Conservation (phyloP, 2,113 vertebrate genomes). For the Calidris pugnax region DNA sequence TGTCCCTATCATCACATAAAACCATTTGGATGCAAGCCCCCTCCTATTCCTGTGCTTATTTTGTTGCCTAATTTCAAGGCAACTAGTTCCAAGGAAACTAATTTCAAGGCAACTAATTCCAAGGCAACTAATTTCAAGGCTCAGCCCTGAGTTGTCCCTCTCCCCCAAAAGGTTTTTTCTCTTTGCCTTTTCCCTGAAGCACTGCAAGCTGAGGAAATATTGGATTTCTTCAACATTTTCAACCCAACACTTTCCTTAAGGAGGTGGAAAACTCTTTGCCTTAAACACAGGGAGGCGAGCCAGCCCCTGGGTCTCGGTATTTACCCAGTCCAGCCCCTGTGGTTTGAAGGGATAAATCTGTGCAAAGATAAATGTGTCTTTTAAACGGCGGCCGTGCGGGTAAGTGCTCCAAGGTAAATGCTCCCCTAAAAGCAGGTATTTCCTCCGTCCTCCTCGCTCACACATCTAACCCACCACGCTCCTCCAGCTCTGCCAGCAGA, state of each 20-base stretch:
- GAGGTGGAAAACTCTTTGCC: not conserved
- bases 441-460: not conserved
- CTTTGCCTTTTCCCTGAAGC: not conserved
- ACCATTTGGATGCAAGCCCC: too few relatives aligned
- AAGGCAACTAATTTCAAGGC: not conserved
- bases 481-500: not conserved
- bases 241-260: not conserved
- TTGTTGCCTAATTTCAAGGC: not conserved
- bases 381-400: accelerated
- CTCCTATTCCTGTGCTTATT: not conserved
- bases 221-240: not conserved
- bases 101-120: not conserved
- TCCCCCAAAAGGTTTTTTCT: not conserved
- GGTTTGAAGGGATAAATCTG: not conserved
- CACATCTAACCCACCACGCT: not conserved
- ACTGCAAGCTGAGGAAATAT: not conserved
- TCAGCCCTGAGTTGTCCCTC: not conserved
- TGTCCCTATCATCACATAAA: not conserved
- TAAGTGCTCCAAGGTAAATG: not conserved
- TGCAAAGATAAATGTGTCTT: not conserved
- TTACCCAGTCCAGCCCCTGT: not conserved
- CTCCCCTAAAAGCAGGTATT: not conserved
- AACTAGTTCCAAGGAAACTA: not conserved
- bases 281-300: not conserved
- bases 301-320: not conserved